Evolutionary conservation across 53 echinoderm and acorn worm genomes (phyloP).

Genomic region (Echinarachnius parma): DNA sequence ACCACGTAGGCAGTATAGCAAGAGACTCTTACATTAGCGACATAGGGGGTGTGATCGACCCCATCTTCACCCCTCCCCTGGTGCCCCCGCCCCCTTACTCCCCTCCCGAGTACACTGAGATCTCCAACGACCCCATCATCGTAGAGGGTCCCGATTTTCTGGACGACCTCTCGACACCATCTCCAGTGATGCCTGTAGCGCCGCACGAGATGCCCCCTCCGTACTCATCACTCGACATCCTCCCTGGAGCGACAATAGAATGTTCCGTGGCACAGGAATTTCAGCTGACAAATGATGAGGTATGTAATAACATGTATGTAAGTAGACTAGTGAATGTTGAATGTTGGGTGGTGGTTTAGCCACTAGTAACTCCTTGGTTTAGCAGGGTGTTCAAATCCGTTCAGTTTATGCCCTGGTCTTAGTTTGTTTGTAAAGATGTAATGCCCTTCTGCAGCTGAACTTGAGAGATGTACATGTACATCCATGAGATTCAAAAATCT

Average conservation of each 20-base stretch:
- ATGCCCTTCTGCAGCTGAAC: no score
- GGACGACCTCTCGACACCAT: constrained; percentile 68
- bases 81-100: constrained; percentile 88
- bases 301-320: no score
- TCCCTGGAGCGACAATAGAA: constrained; percentile 61
- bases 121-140: constrained; percentile 80
- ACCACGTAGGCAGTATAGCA: constrained; percentile 60
- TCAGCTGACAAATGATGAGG: constrained; percentile 58
- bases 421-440: no score
- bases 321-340: no score
- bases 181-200: constrained; percentile 58
- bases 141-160: constrained; percentile 66
- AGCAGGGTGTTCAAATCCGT: no score
- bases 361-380: no score
- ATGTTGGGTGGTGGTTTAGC: no score
- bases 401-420: no score
- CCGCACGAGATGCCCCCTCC: constrained; percentile 85
- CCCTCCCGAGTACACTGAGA: constrained; percentile 77
- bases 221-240: constrained; percentile 65
- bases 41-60: constrained; percentile 65
- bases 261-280: constrained; percentile 72
- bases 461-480: no score
- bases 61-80: constrained; percentile 77
- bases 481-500: no score
- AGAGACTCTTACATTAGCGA: constrained; percentile 74